Evolutionary conservation across 1,140 invertebrate species (phyloP), one percentile per base, ranked within the genome.

Genomic region (Pinna nobilis): DNA sequence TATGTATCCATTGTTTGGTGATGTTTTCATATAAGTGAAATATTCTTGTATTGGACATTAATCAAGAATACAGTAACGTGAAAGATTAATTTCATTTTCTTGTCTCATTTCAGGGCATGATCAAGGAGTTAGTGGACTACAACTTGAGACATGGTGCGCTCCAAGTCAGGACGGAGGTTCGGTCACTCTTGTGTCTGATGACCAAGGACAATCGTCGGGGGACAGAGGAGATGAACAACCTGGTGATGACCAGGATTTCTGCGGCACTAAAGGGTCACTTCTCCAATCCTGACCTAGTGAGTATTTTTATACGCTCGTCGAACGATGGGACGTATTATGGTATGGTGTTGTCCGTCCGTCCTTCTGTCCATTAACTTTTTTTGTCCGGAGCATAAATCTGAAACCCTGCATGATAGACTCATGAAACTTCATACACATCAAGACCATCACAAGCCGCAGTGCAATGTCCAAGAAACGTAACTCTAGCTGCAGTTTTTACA

Each of bases 41-140:
- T n/a, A n/a, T n/a, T n/a, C n/a, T n/a, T n/a, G n/a, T n/a, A 47
- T 20, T 47, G 18, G 18, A 44, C 41, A 44, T 44, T 7, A 18
- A 44, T 9, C 18, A 44, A 44, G 18, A 44, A 9, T 44, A 7
- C 9, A 44, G 18, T 44, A 7, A 3, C 20, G 5, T 47, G 2
- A 18, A n/a, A n/a, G n/a, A n/a, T n/a, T n/a, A n/a, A n/a, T 18
- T 51, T 25, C n/a, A 3, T 25, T 59, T 1, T 25, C 0, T 53
- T 50, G 20, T 53, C 6, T 51, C 37, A 53, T 41, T 70, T 4
- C 93, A 96, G 87, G 96, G 96, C 5, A 91, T 98, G 20, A 94
- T 98, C 13, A 93, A 95, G 80, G 96, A 98, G 86, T 89, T 98
- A 9, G 93, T 98, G 2, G 94, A 96, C 81, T 94, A 97, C 84